Evolutionary conservation across 2,888 invertebrate genomes (phyloP).

Genomic region (Cryptocheilus praepositus): DNA sequence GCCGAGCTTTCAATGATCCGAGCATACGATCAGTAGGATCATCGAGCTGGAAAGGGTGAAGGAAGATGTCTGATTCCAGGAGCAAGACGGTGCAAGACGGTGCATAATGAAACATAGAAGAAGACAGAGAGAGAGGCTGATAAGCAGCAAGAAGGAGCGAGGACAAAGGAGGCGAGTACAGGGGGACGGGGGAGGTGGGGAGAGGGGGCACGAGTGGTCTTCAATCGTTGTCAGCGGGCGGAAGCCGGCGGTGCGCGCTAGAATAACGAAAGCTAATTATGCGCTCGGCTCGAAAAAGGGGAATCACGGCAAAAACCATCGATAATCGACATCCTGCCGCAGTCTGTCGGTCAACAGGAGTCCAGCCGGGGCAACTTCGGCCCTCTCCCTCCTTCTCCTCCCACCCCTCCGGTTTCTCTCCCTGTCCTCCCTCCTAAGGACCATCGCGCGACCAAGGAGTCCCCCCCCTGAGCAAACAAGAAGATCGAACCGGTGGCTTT

Average conservation of each 20-base stretch:
- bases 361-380: constrained; percentile 49
- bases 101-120: not conserved
- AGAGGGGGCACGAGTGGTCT: constrained; percentile 22
- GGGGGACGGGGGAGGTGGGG: constrained; percentile 24
- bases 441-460: constrained; percentile 41
- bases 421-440: constrained; percentile 13
- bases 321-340: constrained; percentile 72
- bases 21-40: not conserved
- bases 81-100: constrained; percentile 7
- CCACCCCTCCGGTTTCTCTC: constrained; percentile 13
- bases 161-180: not conserved
- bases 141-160: not conserved
- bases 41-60: constrained; percentile 21
- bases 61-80: constrained; percentile 16
- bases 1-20: too few species aligned
- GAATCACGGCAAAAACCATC: constrained; percentile 68
- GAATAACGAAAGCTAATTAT: constrained; percentile 73
- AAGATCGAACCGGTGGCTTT: constrained; percentile 45
- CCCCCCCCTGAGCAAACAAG: constrained; percentile 51
- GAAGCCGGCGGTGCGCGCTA: constrained; percentile 66
- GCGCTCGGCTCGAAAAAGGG: constrained; percentile 62
- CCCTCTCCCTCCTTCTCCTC: too few species aligned
- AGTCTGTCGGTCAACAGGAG: constrained; percentile 60
- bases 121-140: constrained; percentile 6
- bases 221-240: constrained; percentile 49